These are phyloP conservation scores for Trichonephila inaurata DNA, from an alignment of 1,140 invertebrate genomes.

Conservation along the genomic window DNA sequence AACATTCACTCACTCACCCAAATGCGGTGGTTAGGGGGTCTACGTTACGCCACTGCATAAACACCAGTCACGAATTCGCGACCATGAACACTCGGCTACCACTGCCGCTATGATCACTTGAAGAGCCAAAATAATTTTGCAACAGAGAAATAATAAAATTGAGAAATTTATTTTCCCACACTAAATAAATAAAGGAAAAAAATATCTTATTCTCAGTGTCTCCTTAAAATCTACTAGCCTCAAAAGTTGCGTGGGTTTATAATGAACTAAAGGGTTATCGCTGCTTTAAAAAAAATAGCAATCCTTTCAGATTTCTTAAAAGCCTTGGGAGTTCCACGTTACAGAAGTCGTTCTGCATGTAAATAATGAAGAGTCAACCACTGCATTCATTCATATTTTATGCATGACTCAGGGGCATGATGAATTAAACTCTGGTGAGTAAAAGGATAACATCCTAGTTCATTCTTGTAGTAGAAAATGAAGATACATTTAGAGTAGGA, in stretches of 20 bases:
- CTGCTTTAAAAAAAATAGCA: neutral
- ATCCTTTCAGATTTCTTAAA: conserved; percentile 18
- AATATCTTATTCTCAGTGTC: neutral
- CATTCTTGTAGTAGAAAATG: no score
- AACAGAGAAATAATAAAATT: neutral
- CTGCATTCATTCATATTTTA: neutral
- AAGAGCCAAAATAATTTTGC: neutral
- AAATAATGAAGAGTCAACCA: conserved; percentile 6
- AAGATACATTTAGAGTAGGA: no score
- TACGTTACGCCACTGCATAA: no score
- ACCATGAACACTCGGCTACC: no score
- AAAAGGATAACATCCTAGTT: no score
- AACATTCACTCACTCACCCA: no score
- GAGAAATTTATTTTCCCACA: neutral
- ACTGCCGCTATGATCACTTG: no score
- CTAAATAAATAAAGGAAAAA: neutral
- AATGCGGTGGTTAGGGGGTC: no score
- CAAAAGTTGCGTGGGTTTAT: neutral
- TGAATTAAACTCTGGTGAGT: neutral
- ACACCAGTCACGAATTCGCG: no score
- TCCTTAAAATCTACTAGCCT: neutral
- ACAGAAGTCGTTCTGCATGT: neutral
- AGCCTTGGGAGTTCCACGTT: conserved; percentile 21
- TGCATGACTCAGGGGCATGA: neutral
- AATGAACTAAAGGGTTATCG: conserved; percentile 22